phyloP scores from a whole-genome alignment of 2,888 invertebrate species.

The Schrankia costaestrigalis region DNA sequence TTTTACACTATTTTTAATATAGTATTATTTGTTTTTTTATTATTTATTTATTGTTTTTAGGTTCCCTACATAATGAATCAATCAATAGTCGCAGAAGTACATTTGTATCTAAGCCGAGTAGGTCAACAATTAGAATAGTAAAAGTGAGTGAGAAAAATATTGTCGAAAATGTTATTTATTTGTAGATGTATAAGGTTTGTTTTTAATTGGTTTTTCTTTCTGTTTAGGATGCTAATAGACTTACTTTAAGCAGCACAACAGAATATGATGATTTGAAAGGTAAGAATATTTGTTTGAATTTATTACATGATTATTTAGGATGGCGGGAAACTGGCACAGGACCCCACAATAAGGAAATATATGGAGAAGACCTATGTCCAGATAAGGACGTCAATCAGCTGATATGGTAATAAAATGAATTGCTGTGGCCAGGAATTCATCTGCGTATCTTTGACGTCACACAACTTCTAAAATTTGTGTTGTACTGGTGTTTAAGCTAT shows the following conservation, averaged over 20 bases:
- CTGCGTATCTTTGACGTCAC: too few relatives aligned
- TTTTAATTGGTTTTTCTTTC: slow-evolving; percentile 2
- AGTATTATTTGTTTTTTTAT: slow-evolving; percentile 12
- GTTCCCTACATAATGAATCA: slow-evolving; percentile 74
- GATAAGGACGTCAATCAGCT: too few relatives aligned
- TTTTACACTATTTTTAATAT: slow-evolving; percentile 17
- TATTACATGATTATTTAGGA: too few relatives aligned
- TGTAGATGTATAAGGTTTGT: background rate
- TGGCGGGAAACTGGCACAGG: too few relatives aligned
- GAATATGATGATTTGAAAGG: slow-evolving; percentile 62
- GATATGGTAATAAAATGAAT: too few relatives aligned
- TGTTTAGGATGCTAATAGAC: slow-evolving; percentile 60
- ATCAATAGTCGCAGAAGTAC: slow-evolving; percentile 68
- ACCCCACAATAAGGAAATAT: background rate
- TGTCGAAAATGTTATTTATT: background rate
- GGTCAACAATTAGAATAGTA: slow-evolving; percentile 66
- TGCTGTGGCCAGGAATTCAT: too few relatives aligned
- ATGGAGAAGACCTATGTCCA: too few relatives aligned
- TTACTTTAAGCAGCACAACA: slow-evolving; percentile 53
- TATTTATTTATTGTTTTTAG: slow-evolving; percentile 42
- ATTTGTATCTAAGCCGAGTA: slow-evolving; percentile 64
- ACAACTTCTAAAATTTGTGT: too few relatives aligned
- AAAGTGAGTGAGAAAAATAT: slow-evolving; percentile 51
- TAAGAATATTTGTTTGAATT: slow-evolving; percentile 31
- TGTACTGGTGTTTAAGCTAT: too few relatives aligned